Conservation (phyloP, 2,797 vertebrate species). For the Scolopax bukidnonensis region DNA sequence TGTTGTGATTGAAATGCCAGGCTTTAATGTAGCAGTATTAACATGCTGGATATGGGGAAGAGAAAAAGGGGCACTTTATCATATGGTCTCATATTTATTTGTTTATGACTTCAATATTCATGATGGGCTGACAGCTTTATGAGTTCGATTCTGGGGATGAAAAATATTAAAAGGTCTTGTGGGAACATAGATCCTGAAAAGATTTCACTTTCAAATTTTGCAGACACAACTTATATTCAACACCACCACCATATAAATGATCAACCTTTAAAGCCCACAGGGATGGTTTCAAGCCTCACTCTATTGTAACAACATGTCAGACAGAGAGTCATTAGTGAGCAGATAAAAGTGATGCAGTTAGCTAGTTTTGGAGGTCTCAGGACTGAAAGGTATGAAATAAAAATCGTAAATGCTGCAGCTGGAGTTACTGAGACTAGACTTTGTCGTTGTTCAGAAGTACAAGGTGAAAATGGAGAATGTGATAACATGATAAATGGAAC, state of each 20-base stretch:
- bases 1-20: not conserved
- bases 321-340: not conserved
- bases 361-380: not conserved
- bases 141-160: not conserved
- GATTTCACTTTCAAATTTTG: conserved; percentile 29
- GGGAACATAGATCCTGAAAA: not conserved
- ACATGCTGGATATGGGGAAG: not conserved
- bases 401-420: not conserved
- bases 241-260: not conserved
- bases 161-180: not conserved
- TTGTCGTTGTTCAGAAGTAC: not conserved
- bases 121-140: not conserved
- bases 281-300: not conserved
- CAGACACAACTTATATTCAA: not conserved
- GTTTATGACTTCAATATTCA: conserved; percentile 20
- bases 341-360: conserved; percentile 10
- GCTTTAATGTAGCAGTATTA: not conserved
- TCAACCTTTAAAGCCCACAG: not conserved
- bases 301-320: not conserved
- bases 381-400: conserved; percentile 6
- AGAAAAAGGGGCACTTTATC: not conserved
- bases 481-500: conserved; percentile 49
- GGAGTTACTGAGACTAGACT: not conserved
- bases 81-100: not conserved
- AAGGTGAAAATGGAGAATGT: conserved; percentile 42